Evolutionary conservation across 2,113 vertebrate genomes (phyloP).

Genomic region (Melanerpes formicivorus): DNA sequence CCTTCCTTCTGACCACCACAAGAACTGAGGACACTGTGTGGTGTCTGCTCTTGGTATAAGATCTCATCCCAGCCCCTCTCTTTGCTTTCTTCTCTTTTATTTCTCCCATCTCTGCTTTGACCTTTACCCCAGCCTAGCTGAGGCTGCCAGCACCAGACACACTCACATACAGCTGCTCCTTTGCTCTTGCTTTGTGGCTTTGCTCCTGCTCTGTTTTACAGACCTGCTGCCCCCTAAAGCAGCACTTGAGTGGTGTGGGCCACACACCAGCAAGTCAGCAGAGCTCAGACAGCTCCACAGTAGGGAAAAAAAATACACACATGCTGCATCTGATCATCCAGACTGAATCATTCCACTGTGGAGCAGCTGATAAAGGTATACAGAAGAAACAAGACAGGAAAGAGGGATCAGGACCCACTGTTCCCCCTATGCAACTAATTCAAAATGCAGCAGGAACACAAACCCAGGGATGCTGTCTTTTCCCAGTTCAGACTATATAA

Average conservation of each 20-base stretch:
- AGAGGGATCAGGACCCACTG: background rate
- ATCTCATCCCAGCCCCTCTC: background rate
- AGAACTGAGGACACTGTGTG: background rate
- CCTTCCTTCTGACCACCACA: background rate
- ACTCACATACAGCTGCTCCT: background rate
- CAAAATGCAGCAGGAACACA: slow-evolving; percentile 6
- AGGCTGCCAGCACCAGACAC: background rate
- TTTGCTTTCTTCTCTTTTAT: background rate
- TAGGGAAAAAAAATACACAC: background rate
- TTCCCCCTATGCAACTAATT: background rate
- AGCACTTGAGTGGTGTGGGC: background rate
- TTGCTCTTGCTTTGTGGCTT: background rate
- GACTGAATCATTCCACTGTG: background rate
- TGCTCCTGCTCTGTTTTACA: background rate
- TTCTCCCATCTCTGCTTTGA: background rate
- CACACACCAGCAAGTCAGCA: background rate
- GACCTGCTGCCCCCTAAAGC: background rate
- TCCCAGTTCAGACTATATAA: background rate
- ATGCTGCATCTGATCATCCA: background rate
- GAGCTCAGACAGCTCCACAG: background rate
- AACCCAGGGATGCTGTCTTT: background rate
- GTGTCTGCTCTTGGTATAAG: background rate
- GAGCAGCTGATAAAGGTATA: background rate
- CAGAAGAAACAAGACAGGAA: background rate
- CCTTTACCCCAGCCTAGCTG: background rate